Evolutionary conservation across 2,888 invertebrate genomes (phyloP).

Genomic region (Laothoe populi): DNA sequence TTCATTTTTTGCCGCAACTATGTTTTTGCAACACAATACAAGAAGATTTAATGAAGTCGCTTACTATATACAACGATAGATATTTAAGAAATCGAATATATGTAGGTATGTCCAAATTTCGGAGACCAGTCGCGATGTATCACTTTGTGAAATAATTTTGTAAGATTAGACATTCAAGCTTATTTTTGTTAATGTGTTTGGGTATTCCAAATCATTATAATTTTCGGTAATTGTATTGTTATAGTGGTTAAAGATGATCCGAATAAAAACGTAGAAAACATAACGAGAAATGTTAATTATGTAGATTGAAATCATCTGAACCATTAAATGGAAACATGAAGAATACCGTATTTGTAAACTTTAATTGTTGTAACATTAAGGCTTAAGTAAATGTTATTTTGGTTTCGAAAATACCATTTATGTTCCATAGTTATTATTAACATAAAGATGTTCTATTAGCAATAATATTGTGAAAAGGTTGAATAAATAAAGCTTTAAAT

Average conservation of each 20-base stretch:
- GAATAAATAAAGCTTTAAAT: slow-evolving; percentile 6
- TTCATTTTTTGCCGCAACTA: slow-evolving; percentile 15
- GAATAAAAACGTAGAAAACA: too few species aligned
- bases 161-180: background rate
- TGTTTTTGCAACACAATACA: slow-evolving; percentile 7
- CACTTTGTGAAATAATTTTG: slow-evolving; percentile 15
- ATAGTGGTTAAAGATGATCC: too few species aligned
- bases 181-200: background rate
- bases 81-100: slow-evolving; percentile 10
- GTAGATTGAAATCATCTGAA: background rate
- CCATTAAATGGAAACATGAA: background rate
- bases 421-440: background rate
- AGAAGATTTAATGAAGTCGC: slow-evolving; percentile 10
- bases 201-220: background rate
- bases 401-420: slow-evolving; percentile 3
- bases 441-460: background rate
- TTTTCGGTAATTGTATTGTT: background rate
- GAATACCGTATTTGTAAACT: background rate
- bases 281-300: too few species aligned
- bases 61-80: slow-evolving; percentile 3
- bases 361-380: background rate
- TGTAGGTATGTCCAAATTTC: background rate
- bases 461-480: background rate
- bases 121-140: background rate
- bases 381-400: background rate